Evolutionary conservation across 2,888 invertebrate species (phyloP), one percentile per base, ranked within the genome.

Genomic region (Dicycla oo): DNA sequence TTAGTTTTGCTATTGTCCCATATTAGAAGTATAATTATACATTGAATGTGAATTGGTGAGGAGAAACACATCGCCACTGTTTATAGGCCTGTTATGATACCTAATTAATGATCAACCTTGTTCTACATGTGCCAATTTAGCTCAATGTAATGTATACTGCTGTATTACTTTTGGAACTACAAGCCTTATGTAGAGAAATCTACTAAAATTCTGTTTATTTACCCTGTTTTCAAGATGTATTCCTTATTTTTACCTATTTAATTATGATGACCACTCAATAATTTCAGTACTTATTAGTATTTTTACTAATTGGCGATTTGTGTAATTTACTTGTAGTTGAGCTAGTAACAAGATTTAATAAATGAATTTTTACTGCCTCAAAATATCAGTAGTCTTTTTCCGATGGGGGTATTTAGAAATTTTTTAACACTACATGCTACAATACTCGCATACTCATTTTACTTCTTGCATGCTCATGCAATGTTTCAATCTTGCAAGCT

Each of bases 1-100:
- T 53, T 40, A 65, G 47, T 69, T 67, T 68, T 23, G 30, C 54
- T 58, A 53, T 57, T 56, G 68, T 69, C 64, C 60, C 67, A 1
- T 65, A 78, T 23, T 73, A 45, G 67, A 64, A 75, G 58, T 75
- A 66, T 61, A 75, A 83, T 83, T 85, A 51, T 71, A 69, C 30
- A 69, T 66, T 63, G 54, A 66, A 66, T 81, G 43, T 70, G 69
- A 58, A 78, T 72, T 69, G 63, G 34, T 71, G 67, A 49, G 34
- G 30, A 61, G 49, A 63, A 49, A 56, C 54, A 69, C 18, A 71
- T 61, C 20, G 45, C 30, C n/a, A 57, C 34, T 66, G 3, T 58
- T 6, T 68, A 75, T 65, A 57, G 66, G 15, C 34, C 51, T 72
- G 38, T 49, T 74, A n/a, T 38, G 57, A 61, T 72, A 69, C 34